Percentiles rank a stretch among this genome's conserved stretches.
phyloP scores from a whole-genome alignment of 2,113 vertebrate species.

The Rhinopomastus cyanomelas region DNA sequence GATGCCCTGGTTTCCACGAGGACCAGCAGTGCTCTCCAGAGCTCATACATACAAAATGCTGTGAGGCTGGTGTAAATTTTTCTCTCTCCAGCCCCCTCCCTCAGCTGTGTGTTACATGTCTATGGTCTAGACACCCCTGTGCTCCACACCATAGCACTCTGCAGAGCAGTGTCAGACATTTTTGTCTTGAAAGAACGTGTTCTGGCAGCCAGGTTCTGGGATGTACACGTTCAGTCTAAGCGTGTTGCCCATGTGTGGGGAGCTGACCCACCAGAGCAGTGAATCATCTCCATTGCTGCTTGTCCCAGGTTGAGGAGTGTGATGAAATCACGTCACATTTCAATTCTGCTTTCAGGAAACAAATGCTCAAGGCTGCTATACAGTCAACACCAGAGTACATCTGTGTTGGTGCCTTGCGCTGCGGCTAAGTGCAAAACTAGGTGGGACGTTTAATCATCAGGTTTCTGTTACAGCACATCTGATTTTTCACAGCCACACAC shows the following conservation, averaged over 20 bases:
- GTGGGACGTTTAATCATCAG: neutral
- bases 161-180: neutral
- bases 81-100: neutral
- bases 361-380: neutral
- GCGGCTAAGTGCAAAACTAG: neutral
- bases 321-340: neutral
- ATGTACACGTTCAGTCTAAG: neutral
- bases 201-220: neutral
- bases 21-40: neutral
- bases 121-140: neutral
- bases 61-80: neutral
- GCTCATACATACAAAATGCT: neutral
- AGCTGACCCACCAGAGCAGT: neutral
- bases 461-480: neutral
- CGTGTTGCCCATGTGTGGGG: neutral
- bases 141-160: neutral
- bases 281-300: neutral
- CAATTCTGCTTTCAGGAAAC: neutral
- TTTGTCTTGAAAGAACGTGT: neutral
- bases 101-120: neutral
- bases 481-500: neutral
- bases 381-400: neutral
- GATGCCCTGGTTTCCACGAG: neutral
- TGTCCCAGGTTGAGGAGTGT: neutral
- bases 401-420: neutral